Percentiles rank a stretch among this genome's conserved stretches.
Evolutionary conservation across 37 sponge, comb jelly and placozoan genomes (phyloP).

Genomic region (Petrosia ficiformis): DNA sequence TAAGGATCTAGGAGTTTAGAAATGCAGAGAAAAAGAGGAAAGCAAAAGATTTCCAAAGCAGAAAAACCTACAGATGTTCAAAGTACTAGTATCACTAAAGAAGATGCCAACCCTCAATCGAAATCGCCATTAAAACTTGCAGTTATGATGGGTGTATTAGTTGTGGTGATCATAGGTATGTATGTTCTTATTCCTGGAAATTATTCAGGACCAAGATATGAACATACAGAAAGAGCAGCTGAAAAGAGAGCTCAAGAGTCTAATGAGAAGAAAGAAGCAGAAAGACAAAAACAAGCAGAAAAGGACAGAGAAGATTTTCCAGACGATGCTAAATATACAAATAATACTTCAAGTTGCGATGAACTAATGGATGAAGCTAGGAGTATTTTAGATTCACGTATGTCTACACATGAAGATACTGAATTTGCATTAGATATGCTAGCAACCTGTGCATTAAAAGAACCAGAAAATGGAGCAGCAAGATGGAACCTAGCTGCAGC

Average conservation of each 20-base stretch:
- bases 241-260: not conserved
- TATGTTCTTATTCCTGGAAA: not conserved
- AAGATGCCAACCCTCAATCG: too few species aligned
- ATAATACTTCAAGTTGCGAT: constrained; percentile 4
- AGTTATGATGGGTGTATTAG: too few species aligned
- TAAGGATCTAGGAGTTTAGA: too few species aligned
- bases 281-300: not conserved
- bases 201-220: not conserved
- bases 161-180: too few species aligned
- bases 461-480: constrained; percentile 44
- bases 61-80: too few species aligned
- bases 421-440: constrained; percentile 65
- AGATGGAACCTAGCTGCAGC: constrained; percentile 77
- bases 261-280: not conserved
- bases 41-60: too few species aligned
- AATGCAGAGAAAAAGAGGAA: too few species aligned
- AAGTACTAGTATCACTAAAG: too few species aligned
- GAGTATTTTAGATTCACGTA: not conserved
- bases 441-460: constrained; percentile 65
- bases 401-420: constrained; percentile 12
- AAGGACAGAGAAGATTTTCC: not conserved
- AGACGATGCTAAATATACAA: not conserved
- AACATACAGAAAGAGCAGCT: not conserved
- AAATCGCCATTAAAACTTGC: too few species aligned
- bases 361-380: constrained; percentile 6